These are phyloP conservation scores for Lasioglossum villosulum DNA, from an alignment of 2,888 invertebrate genomes.

Conservation along the genomic window DNA sequence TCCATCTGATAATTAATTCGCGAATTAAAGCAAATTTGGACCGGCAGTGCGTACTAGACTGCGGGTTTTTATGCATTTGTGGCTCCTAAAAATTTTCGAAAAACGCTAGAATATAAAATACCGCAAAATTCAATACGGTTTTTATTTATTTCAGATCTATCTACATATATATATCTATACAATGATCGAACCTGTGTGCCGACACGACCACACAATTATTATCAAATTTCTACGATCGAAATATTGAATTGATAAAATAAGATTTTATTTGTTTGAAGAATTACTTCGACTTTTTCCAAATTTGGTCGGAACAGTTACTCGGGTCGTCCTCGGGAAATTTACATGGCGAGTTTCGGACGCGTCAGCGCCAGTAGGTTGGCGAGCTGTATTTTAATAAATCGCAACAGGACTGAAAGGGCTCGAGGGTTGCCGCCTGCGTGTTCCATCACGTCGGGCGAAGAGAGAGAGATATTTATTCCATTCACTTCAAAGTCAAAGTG, in stretches of 20 bases:
- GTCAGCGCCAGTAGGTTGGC: not conserved
- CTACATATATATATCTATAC: too few relatives aligned
- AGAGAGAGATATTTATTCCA: conserved; percentile 54
- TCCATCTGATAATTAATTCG: not conserved
- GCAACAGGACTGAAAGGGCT: conserved; percentile 21
- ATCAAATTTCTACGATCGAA: too few relatives aligned
- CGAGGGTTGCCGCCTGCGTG: conserved; percentile 28
- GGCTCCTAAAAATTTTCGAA: too few relatives aligned
- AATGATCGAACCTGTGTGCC: too few relatives aligned
- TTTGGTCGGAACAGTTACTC: not conserved
- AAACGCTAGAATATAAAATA: too few relatives aligned
- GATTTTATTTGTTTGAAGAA: too few relatives aligned
- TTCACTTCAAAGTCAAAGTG: conserved; percentile 53
- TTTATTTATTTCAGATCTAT: too few relatives aligned
- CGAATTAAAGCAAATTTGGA: not conserved
- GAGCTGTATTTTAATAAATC: conserved; percentile 41
- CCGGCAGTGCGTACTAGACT: not conserved
- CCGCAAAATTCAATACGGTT: too few relatives aligned
- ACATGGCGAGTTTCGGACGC: not conserved
- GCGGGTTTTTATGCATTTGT: too few relatives aligned
- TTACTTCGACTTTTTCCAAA: not conserved
- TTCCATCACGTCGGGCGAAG: conserved; percentile 9
- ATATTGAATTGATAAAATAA: too few relatives aligned
- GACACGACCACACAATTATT: too few relatives aligned
- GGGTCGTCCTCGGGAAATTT: not conserved